Conservation (phyloP, 2,113 vertebrate species). For the Plestiodon gilberti region DNA sequence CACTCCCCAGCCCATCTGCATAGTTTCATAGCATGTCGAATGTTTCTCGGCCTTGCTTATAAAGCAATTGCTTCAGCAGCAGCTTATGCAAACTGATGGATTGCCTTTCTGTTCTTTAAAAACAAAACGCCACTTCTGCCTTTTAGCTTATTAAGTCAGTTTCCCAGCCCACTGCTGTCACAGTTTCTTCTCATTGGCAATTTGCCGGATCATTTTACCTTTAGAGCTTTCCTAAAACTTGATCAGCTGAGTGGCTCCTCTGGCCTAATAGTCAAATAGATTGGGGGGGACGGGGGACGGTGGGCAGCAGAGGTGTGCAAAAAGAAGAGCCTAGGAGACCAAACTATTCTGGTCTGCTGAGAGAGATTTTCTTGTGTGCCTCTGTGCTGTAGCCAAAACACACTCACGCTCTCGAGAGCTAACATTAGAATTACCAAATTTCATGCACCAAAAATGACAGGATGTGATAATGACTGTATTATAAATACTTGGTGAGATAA, state of each 20-base stretch:
- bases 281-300: too few species aligned
- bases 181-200: not conserved
- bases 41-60: constrained; percentile 8
- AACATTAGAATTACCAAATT: not conserved
- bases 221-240: not conserved
- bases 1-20: too few species aligned
- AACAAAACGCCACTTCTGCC: not conserved
- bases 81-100: constrained; percentile 10
- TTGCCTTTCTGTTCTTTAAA: not conserved
- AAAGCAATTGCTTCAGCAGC: not conserved
- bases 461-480: not conserved
- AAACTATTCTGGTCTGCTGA: not conserved
- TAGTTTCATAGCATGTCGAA: not conserved
- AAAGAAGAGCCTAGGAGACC: not conserved
- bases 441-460: not conserved
- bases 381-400: not conserved
- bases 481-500: not conserved
- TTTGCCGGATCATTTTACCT: constrained; percentile 1
- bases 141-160: constrained; percentile 22
- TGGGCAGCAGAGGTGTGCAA: not conserved
- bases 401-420: not conserved
- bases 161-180: not conserved
- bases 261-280: not conserved
- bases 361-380: not conserved
- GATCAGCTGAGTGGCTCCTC: not conserved